Conservation (phyloP, 2,113 vertebrate genomes). For the Micromys minutus region DNA sequence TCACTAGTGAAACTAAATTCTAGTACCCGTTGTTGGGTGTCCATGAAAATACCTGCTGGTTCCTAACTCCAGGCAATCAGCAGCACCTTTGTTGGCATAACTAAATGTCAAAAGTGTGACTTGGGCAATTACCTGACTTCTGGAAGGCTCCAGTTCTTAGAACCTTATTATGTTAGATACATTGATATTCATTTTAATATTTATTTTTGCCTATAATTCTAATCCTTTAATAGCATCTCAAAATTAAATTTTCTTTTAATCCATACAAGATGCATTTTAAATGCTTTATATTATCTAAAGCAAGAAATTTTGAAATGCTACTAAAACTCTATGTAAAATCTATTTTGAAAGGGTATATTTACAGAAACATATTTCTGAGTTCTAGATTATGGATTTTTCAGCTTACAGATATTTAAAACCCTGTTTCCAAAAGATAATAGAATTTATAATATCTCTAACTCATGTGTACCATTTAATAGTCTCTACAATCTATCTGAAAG, state of each 20-base stretch:
- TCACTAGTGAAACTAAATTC: not conserved
- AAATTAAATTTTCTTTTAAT: not conserved
- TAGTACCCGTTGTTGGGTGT: not conserved
- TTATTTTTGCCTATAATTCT: constrained; percentile 61
- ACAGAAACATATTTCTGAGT: constrained; percentile 22
- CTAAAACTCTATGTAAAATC: not conserved
- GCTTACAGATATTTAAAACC: not conserved
- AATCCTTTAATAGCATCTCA: constrained; percentile 13
- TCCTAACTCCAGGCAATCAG: not conserved
- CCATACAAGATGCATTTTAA: not conserved
- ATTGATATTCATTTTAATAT: constrained; percentile 26
- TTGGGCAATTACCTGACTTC: not conserved
- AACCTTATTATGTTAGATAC: not conserved
- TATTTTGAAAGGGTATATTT: not conserved
- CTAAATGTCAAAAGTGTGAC: not conserved
- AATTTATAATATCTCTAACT: not conserved
- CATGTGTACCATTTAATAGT: not conserved
- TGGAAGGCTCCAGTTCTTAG: not conserved
- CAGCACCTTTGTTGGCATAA: not conserved
- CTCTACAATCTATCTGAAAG: not conserved
- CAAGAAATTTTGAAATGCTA: constrained; percentile 10
- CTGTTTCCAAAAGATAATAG: not conserved
- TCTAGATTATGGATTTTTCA: constrained; percentile 37
- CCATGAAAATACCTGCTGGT: not conserved
- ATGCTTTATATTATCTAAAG: not conserved